These are phyloP conservation scores for Scaptomyza flava DNA, from an alignment of 2,888 invertebrate species.

Conservation along the genomic window DNA sequence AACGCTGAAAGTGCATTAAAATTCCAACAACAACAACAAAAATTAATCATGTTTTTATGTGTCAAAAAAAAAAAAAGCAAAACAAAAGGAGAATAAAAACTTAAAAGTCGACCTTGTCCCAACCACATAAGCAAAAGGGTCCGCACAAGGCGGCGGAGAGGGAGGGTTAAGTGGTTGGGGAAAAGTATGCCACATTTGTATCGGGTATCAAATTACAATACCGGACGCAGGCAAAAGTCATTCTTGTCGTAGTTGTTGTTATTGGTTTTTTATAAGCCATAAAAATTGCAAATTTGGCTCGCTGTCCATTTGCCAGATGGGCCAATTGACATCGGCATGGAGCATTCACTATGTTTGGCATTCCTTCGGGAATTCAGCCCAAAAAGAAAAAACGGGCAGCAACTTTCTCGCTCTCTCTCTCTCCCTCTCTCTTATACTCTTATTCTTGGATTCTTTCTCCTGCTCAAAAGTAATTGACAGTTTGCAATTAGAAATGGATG, in stretches of 20 bases:
- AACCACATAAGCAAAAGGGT: not conserved
- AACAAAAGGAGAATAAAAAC: conserved; percentile 10
- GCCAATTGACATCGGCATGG: conserved; percentile 57
- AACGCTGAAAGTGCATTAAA: conserved; percentile 42
- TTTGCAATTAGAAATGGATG: conserved; percentile 76
- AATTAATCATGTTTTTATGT: conserved; percentile 71
- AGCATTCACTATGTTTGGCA: conserved; percentile 14
- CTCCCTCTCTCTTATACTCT: not conserved
- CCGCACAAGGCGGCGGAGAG: not conserved
- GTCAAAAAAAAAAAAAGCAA: conserved; percentile 10
- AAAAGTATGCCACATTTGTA: not conserved
- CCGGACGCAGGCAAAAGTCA: conserved; percentile 4
- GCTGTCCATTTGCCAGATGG: conserved; percentile 73
- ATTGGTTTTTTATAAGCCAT: conserved; percentile 78
- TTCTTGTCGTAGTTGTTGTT: conserved; percentile 47
- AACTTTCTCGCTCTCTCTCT: conserved; percentile 56
- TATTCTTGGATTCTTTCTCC: not conserved
- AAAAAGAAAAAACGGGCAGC: not conserved
- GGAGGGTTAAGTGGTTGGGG: not conserved
- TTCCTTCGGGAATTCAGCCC: conserved; percentile 59
- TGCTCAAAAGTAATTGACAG: conserved; percentile 68
- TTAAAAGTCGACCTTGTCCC: conserved; percentile 24
- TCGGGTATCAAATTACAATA: conserved; percentile 35
- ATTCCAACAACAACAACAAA: conserved; percentile 44
- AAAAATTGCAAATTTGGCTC: conserved; percentile 71